A percentile compares a stretch with the other conserved stretches of the same genome.
phyloP scores from a whole-genome alignment of 2,888 invertebrate species.

The Chloromyia formosa region DNA sequence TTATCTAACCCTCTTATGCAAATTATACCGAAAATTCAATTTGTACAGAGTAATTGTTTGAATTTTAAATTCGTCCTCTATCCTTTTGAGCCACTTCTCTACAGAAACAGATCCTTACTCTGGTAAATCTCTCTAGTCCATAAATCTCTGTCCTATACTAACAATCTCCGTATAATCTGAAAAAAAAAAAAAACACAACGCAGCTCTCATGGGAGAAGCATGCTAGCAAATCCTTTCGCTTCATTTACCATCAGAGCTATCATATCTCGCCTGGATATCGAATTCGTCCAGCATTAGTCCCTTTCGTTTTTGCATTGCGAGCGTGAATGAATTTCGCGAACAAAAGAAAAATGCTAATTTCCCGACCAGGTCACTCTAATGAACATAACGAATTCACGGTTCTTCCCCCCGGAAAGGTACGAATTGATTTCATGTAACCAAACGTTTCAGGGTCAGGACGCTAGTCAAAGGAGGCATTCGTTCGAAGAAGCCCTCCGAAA shows the following conservation, averaged over 20 bases:
- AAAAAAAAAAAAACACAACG: not conserved
- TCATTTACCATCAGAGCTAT: slow-evolving; percentile 12
- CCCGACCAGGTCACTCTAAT: not conserved
- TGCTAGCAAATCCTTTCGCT: slow-evolving; percentile 21
- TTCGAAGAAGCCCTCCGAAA: not conserved
- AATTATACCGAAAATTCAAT: not conserved
- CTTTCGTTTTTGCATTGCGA: not conserved
- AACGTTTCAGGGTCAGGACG: not conserved
- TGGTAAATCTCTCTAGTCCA: not conserved
- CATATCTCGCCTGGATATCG: not conserved
- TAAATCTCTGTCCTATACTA: slow-evolving; percentile 4
- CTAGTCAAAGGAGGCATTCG: not conserved
- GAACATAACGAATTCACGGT: not conserved
- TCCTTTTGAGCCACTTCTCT: not conserved
- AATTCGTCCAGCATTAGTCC: not conserved
- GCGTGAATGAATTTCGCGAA: not conserved
- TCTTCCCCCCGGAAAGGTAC: not conserved
- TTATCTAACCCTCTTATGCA: no score
- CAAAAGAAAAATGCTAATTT: slow-evolving; percentile 5
- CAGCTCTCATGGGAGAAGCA: slow-evolving; percentile 4
- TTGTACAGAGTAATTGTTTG: not conserved
- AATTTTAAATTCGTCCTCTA: not conserved
- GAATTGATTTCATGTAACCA: not conserved
- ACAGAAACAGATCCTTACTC: not conserved
- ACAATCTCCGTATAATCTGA: not conserved